These are phyloP conservation scores for Anhinga rufa DNA, from an alignment of 2,113 vertebrate genomes.

Conservation along the genomic window DNA sequence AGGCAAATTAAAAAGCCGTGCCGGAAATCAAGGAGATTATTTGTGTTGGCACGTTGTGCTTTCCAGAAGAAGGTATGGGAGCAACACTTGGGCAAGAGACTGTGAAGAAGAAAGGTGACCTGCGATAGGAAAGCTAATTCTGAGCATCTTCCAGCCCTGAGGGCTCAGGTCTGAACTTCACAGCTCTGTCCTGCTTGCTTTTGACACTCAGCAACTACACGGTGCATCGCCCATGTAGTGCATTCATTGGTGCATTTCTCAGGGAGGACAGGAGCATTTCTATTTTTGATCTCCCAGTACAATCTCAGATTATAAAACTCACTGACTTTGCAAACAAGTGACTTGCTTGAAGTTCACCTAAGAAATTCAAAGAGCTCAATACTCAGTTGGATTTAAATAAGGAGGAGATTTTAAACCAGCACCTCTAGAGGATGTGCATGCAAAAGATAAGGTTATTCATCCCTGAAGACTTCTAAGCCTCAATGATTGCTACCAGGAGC, in stretches of 20 bases:
- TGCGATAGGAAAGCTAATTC: not conserved
- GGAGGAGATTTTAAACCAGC: not conserved
- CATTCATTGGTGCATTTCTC: not conserved
- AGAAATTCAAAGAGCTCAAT: not conserved
- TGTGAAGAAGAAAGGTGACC: constrained; percentile 28
- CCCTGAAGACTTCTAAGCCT: constrained; percentile 12
- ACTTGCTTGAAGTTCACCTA: constrained; percentile 13
- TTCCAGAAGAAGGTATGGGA: not conserved
- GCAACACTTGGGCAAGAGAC: not conserved
- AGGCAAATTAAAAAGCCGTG: not conserved
- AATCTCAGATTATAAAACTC: not conserved
- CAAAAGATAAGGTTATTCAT: constrained; percentile 19
- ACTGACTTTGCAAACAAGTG: not conserved
- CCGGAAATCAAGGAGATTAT: not conserved
- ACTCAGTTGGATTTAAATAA: constrained; percentile 21
- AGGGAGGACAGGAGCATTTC: not conserved
- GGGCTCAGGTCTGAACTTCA: not conserved
- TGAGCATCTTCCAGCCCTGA: not conserved
- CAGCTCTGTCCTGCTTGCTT: not conserved
- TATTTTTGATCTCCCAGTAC: not conserved
- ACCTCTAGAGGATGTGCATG: constrained; percentile 4
- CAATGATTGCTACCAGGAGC: constrained; percentile 1
- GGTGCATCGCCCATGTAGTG: rapidly evolving
- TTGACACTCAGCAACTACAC: not conserved
- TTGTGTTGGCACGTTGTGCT: not conserved